A percentile compares a stretch with the other conserved stretches of the same genome.
Conservation (phyloP, 2,888 invertebrate species). For the Yponomeuta malinellus region DNA sequence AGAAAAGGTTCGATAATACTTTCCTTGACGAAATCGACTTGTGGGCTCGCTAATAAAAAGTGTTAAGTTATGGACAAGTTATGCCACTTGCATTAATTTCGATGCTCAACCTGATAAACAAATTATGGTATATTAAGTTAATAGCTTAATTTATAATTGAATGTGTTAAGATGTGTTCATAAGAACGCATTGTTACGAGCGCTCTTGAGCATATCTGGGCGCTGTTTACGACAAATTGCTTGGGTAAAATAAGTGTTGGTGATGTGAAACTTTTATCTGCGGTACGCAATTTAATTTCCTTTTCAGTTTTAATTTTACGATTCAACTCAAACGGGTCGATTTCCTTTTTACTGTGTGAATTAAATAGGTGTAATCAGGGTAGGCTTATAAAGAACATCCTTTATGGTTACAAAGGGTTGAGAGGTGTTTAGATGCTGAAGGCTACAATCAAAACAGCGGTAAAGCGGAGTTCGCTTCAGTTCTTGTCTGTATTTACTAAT, state of each 20-base stretch:
- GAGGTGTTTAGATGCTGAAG: conserved; percentile 12
- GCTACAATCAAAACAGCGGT: conserved; percentile 19
- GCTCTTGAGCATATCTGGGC: conserved; percentile 49
- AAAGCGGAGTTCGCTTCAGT: background rate
- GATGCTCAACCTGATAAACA: conserved; percentile 76
- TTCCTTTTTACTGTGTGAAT: conserved; percentile 18
- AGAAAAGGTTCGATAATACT: conserved; percentile 44
- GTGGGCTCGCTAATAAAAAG: conserved; percentile 73
- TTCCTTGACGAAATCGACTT: conserved; percentile 69
- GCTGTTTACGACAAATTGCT: conserved; percentile 57
- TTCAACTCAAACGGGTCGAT: conserved; percentile 33
- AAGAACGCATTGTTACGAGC: conserved; percentile 63
- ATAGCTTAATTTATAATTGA: conserved; percentile 76
- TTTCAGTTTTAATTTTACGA: conserved; percentile 27
- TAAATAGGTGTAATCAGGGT: background rate
- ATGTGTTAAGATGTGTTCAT: conserved; percentile 63
- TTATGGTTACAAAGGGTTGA: background rate
- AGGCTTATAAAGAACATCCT: conserved; percentile 1
- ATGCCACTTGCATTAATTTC: conserved; percentile 74
- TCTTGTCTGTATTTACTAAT: conserved; percentile 20
- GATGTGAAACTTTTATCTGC: conserved; percentile 28
- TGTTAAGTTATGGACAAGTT: conserved; percentile 73
- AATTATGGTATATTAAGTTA: conserved; percentile 74
- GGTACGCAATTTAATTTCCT: conserved; percentile 43
- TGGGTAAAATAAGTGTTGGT: conserved; percentile 32